These are phyloP conservation scores for Muschampia plurimacula DNA, from an alignment of 2,888 invertebrate species.

Conservation along the genomic window DNA sequence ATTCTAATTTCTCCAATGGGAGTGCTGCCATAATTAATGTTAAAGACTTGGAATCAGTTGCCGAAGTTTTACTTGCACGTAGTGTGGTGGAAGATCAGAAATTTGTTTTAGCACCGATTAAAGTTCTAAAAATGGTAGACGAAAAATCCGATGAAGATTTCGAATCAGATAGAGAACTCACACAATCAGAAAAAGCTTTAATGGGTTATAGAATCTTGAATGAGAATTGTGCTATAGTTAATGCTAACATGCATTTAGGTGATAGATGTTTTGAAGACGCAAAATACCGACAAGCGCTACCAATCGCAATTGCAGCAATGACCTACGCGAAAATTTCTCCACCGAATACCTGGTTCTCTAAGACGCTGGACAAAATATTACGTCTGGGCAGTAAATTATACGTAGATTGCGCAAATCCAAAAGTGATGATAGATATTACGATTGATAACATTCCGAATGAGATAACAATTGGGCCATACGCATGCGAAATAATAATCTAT, in stretches of 20 bases:
- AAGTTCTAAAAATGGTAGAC: constrained; percentile 76
- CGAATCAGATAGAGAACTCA: constrained; percentile 78
- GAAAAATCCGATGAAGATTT: constrained; percentile 76
- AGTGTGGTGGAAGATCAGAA: constrained; percentile 79
- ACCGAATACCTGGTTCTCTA: constrained; percentile 85
- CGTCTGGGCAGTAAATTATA: constrained; percentile 86
- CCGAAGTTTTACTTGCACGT: constrained; percentile 80
- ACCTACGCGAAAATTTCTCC: constrained; percentile 88
- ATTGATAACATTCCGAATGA: constrained; percentile 85
- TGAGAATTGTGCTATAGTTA: constrained; percentile 84
- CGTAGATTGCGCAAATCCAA: constrained; percentile 79
- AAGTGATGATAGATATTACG: constrained; percentile 75
- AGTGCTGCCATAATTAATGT: constrained; percentile 85
- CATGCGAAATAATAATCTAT: constrained; percentile 85
- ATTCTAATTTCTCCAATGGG: constrained; percentile 78
- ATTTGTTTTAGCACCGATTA: constrained; percentile 77
- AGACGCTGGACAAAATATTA: constrained; percentile 85
- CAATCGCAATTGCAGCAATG: constrained; percentile 86
- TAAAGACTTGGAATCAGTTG: constrained; percentile 77
- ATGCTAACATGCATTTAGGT: constrained; percentile 85
- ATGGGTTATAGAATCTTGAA: constrained; percentile 84
- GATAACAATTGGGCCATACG: constrained; percentile 84
- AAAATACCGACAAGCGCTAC: constrained; percentile 86
- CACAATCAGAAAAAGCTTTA: constrained; percentile 78
- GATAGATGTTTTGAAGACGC: constrained; percentile 86